Percentiles rank a stretch among this genome's conserved stretches.
Conservation (phyloP, 1,140 invertebrate genomes). For the Rhynchophorus ferrugineus region DNA sequence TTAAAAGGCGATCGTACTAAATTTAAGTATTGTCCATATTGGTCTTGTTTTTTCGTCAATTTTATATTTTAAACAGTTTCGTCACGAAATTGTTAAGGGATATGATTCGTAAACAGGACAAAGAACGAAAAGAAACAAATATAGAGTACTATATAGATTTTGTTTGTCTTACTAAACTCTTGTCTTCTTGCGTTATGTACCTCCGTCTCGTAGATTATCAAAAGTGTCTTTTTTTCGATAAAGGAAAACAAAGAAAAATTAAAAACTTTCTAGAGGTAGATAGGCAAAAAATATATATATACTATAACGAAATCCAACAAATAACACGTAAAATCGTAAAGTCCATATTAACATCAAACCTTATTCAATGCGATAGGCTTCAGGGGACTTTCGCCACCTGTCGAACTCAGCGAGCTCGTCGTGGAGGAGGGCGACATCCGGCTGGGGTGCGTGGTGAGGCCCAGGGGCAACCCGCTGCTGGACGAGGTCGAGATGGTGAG, state of each 20-base stretch:
- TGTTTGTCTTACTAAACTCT: too few relatives aligned
- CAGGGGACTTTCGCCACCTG: constrained; percentile 37
- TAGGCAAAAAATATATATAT: constrained; percentile 6
- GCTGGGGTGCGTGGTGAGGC: constrained; percentile 32
- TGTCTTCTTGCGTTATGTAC: neutral
- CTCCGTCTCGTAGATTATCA: neutral
- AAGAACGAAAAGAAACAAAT: constrained; percentile 27
- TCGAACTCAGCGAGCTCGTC: constrained; percentile 32
- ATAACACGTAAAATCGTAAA: neutral
- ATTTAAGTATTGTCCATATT: constrained; percentile 37
- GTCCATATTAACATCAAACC: constrained; percentile 32
- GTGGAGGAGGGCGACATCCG: constrained; percentile 34
- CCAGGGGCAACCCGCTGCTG: constrained; percentile 29
- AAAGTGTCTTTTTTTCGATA: too few relatives aligned
- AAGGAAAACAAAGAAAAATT: too few relatives aligned
- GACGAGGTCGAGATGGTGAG: constrained; percentile 12
- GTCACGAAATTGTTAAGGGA: too few relatives aligned
- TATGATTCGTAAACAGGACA: too few relatives aligned
- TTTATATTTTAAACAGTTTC: too few relatives aligned
- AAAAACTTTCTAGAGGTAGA: constrained; percentile 19
- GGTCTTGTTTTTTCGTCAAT: constrained; percentile 29
- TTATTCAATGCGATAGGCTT: constrained; percentile 41
- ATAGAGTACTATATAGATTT: too few relatives aligned
- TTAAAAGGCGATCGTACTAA: constrained; percentile 23
- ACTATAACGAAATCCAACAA: neutral